Evolutionary conservation across 92 coral and sea anemone genomes (phyloP).

Genomic region (Heteractis magnifica): DNA sequence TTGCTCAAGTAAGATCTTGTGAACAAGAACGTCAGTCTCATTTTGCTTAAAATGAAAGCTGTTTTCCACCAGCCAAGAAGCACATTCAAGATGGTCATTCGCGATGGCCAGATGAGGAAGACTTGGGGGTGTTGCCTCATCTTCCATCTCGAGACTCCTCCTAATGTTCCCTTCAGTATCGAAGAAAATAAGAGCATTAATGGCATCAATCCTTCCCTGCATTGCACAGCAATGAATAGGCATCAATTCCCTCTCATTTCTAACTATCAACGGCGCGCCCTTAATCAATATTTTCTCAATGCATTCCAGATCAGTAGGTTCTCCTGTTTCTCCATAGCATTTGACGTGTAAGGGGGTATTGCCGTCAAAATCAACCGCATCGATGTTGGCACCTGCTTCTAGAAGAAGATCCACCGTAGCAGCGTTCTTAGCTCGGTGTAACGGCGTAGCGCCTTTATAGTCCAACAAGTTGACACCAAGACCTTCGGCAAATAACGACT

Average conservation of each 20-base stretch:
- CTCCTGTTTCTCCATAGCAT: slow-evolving; percentile 96
- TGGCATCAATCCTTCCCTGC: slow-evolving; percentile 90
- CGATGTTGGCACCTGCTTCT: slow-evolving; percentile 92
- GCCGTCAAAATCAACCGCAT: slow-evolving; percentile 88
- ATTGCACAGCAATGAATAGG: slow-evolving; percentile 97
- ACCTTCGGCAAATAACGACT: slow-evolving; percentile 85
- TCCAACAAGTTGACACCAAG: slow-evolving; percentile 84
- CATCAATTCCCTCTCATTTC: slow-evolving; percentile 80
- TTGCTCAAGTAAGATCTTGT: slow-evolving; percentile 82
- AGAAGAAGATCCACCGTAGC: slow-evolving; percentile 85
- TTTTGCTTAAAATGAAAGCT: slow-evolving; percentile 70
- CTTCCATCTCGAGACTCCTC: slow-evolving; percentile 68
- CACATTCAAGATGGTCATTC: slow-evolving; percentile 89
- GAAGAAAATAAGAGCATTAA: slow-evolving; percentile 80
- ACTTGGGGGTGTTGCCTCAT: slow-evolving; percentile 80
- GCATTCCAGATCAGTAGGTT: slow-evolving; percentile 82
- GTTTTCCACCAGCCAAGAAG: slow-evolving; percentile 73
- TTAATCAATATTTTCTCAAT: slow-evolving; percentile 85
- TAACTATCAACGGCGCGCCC: slow-evolving; percentile 65
- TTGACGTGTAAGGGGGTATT: slow-evolving; percentile 95
- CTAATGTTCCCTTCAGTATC: slow-evolving; percentile 71
- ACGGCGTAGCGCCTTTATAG: slow-evolving; percentile 96
- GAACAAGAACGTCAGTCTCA: slow-evolving; percentile 82
- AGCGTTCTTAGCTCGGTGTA: slow-evolving; percentile 91
- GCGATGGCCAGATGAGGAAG: slow-evolving; percentile 87